phyloP scores from a whole-genome alignment of 2,797 vertebrate genomes.

The Melanotaenia trifasciata region DNA sequence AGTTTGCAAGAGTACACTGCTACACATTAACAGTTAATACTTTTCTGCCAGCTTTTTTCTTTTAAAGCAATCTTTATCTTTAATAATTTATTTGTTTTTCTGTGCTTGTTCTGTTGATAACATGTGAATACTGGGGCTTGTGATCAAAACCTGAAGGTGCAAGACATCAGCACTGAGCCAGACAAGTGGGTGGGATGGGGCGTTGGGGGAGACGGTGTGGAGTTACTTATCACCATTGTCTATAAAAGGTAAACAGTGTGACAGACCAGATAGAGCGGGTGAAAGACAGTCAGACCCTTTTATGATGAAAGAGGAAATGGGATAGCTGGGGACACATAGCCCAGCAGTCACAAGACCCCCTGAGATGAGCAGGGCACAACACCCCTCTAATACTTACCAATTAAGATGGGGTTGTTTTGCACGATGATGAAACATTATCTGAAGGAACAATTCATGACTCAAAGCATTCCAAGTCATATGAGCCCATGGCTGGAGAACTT shows the following conservation, averaged over 20 bases:
- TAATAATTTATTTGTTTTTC: conserved; percentile 18
- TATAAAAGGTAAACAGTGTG: conserved; percentile 87
- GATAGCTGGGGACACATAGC: conserved; percentile 90
- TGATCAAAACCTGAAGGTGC: conserved; percentile 40
- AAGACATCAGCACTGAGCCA: conserved; percentile 35
- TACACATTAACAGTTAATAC: conserved; percentile 48
- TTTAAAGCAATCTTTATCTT: conserved; percentile 42
- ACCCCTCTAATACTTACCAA: conserved; percentile 88
- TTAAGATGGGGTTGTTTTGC: conserved; percentile 92
- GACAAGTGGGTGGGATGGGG: conserved; percentile 25
- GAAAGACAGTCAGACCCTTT: conserved; percentile 85
- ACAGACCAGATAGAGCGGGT: conserved; percentile 74
- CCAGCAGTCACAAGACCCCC: conserved; percentile 87
- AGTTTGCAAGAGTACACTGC: conserved; percentile 5
- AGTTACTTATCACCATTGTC: conserved; percentile 84
- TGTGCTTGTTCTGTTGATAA: conserved; percentile 6
- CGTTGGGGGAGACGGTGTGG: conserved; percentile 49
- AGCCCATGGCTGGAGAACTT: conserved; percentile 89
- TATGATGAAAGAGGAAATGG: conserved; percentile 86
- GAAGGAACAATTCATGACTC: conserved; percentile 98
- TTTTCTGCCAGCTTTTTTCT: conserved; percentile 4
- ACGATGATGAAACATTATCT: conserved; percentile 96
- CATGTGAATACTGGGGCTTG: conserved; percentile 19
- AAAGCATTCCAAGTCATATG: conserved; percentile 96
- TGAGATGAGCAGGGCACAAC: conserved; percentile 80